Percentiles rank a stretch among this genome's conserved stretches.
phyloP scores from a whole-genome alignment of 2,113 vertebrate species.

The Monopterus albus region DNA sequence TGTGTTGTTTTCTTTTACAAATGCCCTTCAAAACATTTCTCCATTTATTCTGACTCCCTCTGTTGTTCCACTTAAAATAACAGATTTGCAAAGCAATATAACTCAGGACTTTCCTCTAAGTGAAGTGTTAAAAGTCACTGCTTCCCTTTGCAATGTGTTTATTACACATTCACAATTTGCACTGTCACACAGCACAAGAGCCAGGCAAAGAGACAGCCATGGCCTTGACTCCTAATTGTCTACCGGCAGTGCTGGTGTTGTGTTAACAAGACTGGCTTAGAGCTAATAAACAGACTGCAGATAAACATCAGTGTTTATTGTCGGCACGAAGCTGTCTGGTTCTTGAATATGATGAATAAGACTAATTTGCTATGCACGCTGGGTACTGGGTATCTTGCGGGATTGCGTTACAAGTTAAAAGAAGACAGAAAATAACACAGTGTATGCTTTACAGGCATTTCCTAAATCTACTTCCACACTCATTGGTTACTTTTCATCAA shows the following conservation, averaged over 20 bases:
- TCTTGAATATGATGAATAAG: background rate
- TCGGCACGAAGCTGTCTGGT: background rate
- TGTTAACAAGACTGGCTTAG: background rate
- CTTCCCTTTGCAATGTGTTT: background rate
- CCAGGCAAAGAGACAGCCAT: background rate
- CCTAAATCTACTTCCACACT: background rate
- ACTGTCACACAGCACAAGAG: background rate
- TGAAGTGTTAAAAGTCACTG: background rate
- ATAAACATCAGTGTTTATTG: background rate
- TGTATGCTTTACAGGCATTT: background rate
- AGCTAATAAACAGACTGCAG: constrained; percentile 5
- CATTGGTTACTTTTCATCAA: too few species aligned
- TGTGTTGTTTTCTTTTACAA: too few species aligned
- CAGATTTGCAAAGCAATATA: background rate
- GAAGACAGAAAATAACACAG: too few species aligned
- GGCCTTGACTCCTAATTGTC: constrained; percentile 5
- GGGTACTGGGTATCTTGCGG: background rate
- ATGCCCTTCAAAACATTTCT: background rate
- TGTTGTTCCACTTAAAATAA: background rate
- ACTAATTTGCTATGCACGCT: constrained; percentile 3
- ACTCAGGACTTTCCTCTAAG: background rate
- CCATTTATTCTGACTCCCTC: background rate
- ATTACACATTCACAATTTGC: background rate
- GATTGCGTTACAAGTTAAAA: background rate
- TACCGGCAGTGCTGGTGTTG: background rate